These are phyloP conservation scores for Heliconius congener DNA, from an alignment of 1,140 invertebrate species.

Conservation along the genomic window DNA sequence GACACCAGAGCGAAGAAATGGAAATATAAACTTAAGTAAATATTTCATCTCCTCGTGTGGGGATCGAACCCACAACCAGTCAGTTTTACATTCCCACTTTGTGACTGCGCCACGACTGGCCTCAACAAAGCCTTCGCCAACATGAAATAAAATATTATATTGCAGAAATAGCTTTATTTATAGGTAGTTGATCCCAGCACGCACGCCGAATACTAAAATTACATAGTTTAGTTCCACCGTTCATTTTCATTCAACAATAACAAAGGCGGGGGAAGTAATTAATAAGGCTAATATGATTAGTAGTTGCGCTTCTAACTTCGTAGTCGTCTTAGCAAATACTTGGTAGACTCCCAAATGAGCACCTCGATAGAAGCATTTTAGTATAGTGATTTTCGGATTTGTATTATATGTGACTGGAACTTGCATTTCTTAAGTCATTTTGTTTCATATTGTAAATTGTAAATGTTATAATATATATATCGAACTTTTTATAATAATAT, in stretches of 20 bases:
- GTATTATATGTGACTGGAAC: neutral
- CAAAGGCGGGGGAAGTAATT: conserved; percentile 63
- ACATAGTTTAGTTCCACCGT: conserved; percentile 54
- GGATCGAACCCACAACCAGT: too few relatives aligned
- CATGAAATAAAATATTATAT: neutral
- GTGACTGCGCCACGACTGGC: too few relatives aligned
- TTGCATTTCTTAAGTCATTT: neutral
- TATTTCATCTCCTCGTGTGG: too few relatives aligned
- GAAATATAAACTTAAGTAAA: too few relatives aligned
- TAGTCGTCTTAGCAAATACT: conserved; percentile 49
- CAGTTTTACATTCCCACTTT: too few relatives aligned
- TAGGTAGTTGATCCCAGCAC: conserved; percentile 21
- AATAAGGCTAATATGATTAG: conserved; percentile 76
- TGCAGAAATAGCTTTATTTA: neutral
- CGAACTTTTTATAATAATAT: too few relatives aligned
- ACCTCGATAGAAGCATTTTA: conserved; percentile 5
- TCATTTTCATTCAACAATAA: conserved; percentile 71
- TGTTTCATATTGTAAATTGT: neutral
- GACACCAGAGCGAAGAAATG: too few relatives aligned
- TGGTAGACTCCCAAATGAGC: conserved; percentile 34
- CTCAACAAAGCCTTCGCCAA: neutral
- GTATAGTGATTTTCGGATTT: neutral
- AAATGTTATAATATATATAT: too few relatives aligned
- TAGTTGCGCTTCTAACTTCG: conserved; percentile 60
- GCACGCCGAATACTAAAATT: conserved; percentile 39